A percentile compares a stretch with the other conserved stretches of the same genome.
These are phyloP conservation scores for Melikaiella ostensackeni DNA, from an alignment of 2,888 invertebrate genomes.

Conservation along the genomic window DNA sequence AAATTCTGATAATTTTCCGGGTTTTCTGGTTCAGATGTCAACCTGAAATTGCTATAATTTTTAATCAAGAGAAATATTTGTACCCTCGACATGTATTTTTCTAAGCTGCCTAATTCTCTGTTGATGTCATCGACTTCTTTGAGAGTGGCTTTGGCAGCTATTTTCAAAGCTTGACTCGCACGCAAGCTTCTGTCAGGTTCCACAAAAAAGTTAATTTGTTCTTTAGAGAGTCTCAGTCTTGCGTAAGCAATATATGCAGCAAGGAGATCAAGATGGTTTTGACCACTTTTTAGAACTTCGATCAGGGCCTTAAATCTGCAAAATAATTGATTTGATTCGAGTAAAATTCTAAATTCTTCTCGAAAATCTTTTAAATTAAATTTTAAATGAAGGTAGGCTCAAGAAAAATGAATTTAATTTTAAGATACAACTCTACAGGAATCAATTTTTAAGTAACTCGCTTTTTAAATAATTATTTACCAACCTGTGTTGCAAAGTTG, in stretches of 20 bases:
- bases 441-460: not conserved
- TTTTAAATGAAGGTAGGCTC: no score
- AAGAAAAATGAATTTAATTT: not conserved
- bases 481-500: not conserved
- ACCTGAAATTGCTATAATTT: no score
- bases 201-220: conserved; percentile 39
- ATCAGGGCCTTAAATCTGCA: conserved; percentile 47
- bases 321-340: conserved; percentile 29
- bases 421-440: not conserved
- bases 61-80: conserved; percentile 14
- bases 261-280: conserved; percentile 42
- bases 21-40: no score
- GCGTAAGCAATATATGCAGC: conserved; percentile 41
- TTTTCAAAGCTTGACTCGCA: conserved; percentile 42
- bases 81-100: conserved; percentile 41
- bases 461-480: not conserved
- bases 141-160: conserved; percentile 37
- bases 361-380: no score
- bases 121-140: conserved; percentile 42
- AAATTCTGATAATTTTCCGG: no score
- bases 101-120: conserved; percentile 39
- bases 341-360: no score
- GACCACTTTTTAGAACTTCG: conserved; percentile 42
- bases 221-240: conserved; percentile 31
- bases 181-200: conserved; percentile 41